A percentile compares a stretch with the other conserved stretches of the same genome.
These are phyloP conservation scores for Melanerpes formicivorus DNA, from an alignment of 2,113 vertebrate genomes.

Conservation along the genomic window DNA sequence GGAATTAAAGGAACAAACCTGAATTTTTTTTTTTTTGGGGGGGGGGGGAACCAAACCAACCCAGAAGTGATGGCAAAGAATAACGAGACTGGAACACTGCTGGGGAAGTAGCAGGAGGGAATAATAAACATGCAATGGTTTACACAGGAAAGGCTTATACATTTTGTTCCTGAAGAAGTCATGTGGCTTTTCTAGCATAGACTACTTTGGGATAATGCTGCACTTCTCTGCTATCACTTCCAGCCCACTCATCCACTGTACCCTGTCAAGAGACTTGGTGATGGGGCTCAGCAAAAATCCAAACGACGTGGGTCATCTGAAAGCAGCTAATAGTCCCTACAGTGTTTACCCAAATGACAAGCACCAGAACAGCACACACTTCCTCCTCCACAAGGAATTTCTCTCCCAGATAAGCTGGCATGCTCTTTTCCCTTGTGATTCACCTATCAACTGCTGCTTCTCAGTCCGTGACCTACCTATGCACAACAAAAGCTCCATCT, in stretches of 20 bases:
- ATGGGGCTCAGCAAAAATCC: constrained; percentile 34
- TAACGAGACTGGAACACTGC: not conserved
- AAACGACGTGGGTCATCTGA: constrained; percentile 31
- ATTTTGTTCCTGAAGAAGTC: constrained; percentile 2
- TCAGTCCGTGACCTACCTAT: constrained; percentile 23
- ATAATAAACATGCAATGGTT: not conserved
- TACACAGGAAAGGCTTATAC: not conserved
- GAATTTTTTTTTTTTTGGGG: not conserved
- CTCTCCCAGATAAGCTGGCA: constrained; percentile 49
- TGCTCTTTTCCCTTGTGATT: constrained; percentile 50
- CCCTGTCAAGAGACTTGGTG: not conserved
- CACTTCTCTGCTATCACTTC: not conserved
- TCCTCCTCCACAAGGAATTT: constrained; percentile 54
- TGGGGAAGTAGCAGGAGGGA: not conserved
- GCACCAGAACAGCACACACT: constrained; percentile 54
- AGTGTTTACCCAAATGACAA: constrained; percentile 54
- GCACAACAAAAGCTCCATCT: constrained; percentile 10
- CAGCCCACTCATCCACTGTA: constrained; percentile 13
- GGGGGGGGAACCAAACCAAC: not conserved
- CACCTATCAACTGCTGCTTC: constrained; percentile 46
- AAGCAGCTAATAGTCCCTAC: constrained; percentile 11
- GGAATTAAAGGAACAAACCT: constrained; percentile 27
- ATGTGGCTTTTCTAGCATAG: not conserved
- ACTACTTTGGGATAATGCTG: not conserved
- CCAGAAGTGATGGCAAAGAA: not conserved